Percentiles rank a stretch among this genome's conserved stretches.
Conservation (phyloP, 1,140 invertebrate genomes). For the Zaprionus kolodkinae region DNA sequence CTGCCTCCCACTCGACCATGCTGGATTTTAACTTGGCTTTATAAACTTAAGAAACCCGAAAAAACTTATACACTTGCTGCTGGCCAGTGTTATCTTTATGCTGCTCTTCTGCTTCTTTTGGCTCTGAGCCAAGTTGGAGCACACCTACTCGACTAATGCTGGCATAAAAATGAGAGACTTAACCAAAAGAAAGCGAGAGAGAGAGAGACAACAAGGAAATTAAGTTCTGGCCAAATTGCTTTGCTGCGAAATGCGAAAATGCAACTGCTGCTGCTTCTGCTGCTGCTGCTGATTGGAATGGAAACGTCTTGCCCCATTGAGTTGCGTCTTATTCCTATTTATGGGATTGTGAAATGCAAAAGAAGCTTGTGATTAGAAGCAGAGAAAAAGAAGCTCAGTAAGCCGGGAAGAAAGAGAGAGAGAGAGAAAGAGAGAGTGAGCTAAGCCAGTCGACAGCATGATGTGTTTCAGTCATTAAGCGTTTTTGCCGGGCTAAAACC, state of each 20-base stretch:
- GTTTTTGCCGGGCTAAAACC: constrained; percentile 60
- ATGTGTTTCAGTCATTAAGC: constrained; percentile 74
- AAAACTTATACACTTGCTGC: constrained; percentile 25
- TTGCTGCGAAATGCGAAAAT: constrained; percentile 3
- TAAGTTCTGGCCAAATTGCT: constrained; percentile 42
- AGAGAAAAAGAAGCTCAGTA: not conserved
- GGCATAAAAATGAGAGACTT: constrained; percentile 42
- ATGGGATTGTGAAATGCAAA: constrained; percentile 77
- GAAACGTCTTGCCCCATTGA: constrained; percentile 41
- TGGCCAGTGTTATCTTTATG: constrained; percentile 41
- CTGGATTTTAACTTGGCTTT: constrained; percentile 15
- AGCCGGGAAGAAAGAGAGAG: not conserved
- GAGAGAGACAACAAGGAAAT: constrained; percentile 46
- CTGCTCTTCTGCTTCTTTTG: constrained; percentile 1
- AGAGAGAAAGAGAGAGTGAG: not conserved
- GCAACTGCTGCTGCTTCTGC: constrained; percentile 18
- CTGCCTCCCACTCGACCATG: not conserved
- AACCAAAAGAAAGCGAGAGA: constrained; percentile 6
- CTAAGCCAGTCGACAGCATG: constrained; percentile 62
- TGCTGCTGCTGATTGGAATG: constrained; percentile 44
- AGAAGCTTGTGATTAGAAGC: not conserved
- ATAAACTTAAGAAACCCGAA: constrained; percentile 25
- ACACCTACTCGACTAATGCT: constrained; percentile 23
- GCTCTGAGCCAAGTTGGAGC: constrained; percentile 27
- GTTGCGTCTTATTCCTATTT: constrained; percentile 68